Evolutionary conservation across 1,140 invertebrate genomes (phyloP), one percentile per base, ranked within the genome.

Genomic region (Megalopta genalis): DNA sequence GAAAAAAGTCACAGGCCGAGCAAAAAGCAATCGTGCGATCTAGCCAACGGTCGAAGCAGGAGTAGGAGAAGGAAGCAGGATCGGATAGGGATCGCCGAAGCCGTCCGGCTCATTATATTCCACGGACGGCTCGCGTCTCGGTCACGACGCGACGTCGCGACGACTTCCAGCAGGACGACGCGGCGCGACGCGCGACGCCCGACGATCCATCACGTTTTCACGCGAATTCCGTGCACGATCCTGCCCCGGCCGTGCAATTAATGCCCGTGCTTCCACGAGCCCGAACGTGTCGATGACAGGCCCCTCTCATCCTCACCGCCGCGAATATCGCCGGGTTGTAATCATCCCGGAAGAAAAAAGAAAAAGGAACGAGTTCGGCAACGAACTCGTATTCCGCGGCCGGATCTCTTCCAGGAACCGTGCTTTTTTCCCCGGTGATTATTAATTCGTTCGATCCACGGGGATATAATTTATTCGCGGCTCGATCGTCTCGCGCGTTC

Each of bases 191-290:
- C 32, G 32, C 32, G 32, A 32, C 32, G 32, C 32, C 1, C 32
- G 32, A 32, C 73, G 80, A 88, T 88, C 88, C 84, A 82, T 86
- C 85, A 86, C 88, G 86, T 83, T 68, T 80, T 77, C 72, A 62
- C 72, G 83, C 76, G 72, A 89, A 90, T 90, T 89, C 87, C 80
- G 63, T 25, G 70, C 81, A 82, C 81, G 81, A 75, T 62, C 62
- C 62, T 66, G 57, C 16, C 66, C 66, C 49, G 73, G 66, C 65
- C 77, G 78, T 75, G 85, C 83, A 83, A 85, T 85, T 83, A 83
- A 87, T 77, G 78, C 65, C 27, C n/a, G 52, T 67, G 42, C 10
- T 46, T 46, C 42, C 42, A 46, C 42, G 42, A 52, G 49, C 49
- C 42, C 57, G 77, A 46, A 67, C 62, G 27, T 42, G 25, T 49